A percentile compares a stretch with the other conserved stretches of the same genome.
These are phyloP conservation scores for Suricata suricatta DNA, from an alignment of 2,113 vertebrate species.

Conservation along the genomic window DNA sequence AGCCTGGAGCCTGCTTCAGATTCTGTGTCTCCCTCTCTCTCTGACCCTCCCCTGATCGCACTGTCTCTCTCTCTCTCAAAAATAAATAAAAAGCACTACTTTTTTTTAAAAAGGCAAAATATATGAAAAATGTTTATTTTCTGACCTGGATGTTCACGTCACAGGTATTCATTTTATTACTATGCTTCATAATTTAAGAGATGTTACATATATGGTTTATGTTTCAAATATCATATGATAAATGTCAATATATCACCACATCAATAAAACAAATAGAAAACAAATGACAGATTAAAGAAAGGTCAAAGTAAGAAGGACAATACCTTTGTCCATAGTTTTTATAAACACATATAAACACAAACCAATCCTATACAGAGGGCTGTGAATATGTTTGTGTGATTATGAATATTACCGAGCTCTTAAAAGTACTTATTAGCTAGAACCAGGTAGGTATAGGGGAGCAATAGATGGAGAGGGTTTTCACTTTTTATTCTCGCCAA, in stretches of 20 bases:
- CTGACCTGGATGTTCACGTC: not conserved
- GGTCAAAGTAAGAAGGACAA: not conserved
- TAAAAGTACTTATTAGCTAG: not conserved
- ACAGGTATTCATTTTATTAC: not conserved
- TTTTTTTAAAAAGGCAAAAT: not conserved
- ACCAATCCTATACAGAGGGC: not conserved
- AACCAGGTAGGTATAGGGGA: not conserved
- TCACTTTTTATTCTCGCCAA: not conserved
- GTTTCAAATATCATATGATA: not conserved
- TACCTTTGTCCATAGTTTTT: not conserved
- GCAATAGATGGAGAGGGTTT: not conserved
- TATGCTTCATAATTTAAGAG: not conserved
- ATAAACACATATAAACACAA: not conserved
- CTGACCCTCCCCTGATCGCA: no score
- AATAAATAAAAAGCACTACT: no score
- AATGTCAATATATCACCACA: not conserved
- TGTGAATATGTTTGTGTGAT: not conserved
- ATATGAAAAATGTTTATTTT: not conserved
- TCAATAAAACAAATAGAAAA: conserved; percentile 1
- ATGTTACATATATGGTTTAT: not conserved
- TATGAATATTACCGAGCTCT: not conserved
- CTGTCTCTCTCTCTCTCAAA: no score
- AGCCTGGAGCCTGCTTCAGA: no score
- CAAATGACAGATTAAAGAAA: not conserved
- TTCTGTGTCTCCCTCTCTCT: no score